A percentile compares a stretch with the other conserved stretches of the same genome.
phyloP scores from a whole-genome alignment of 37 sponge, comb jelly and placozoan species.

The Diacarnus erythraeanus region DNA sequence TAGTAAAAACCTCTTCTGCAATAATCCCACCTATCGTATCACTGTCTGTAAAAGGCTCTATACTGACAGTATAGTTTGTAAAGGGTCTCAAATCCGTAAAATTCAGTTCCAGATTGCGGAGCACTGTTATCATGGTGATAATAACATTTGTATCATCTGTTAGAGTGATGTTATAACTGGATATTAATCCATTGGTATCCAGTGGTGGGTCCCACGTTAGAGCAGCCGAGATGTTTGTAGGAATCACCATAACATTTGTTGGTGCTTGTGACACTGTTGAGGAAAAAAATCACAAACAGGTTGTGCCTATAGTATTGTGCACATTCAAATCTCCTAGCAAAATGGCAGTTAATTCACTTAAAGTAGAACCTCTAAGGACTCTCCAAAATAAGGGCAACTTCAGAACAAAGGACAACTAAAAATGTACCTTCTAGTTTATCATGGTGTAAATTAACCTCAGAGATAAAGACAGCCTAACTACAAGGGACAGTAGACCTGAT shows the following conservation, averaged over 20 bases:
- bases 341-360: no score
- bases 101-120: neutral
- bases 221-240: conserved; percentile 6
- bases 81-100: conserved; percentile 29
- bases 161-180: conserved; percentile 2
- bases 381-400: no score
- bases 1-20: neutral
- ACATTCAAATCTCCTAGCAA: no score
- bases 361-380: no score
- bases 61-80: conserved; percentile 42
- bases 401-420: no score
- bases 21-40: neutral
- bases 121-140: neutral
- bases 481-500: no score
- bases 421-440: no score
- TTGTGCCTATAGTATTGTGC: no score
- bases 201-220: conserved; percentile 33
- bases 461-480: no score
- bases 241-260: neutral
- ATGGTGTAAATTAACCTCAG: no score
- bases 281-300: no score
- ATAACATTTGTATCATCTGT: neutral
- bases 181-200: conserved; percentile 52
- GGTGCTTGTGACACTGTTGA: conserved; percentile 6
- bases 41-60: conserved; percentile 31